Percentiles rank a stretch among this genome's conserved stretches.
Conservation (phyloP, 2,113 vertebrate species). For the Hyperoodon ampullatus region DNA sequence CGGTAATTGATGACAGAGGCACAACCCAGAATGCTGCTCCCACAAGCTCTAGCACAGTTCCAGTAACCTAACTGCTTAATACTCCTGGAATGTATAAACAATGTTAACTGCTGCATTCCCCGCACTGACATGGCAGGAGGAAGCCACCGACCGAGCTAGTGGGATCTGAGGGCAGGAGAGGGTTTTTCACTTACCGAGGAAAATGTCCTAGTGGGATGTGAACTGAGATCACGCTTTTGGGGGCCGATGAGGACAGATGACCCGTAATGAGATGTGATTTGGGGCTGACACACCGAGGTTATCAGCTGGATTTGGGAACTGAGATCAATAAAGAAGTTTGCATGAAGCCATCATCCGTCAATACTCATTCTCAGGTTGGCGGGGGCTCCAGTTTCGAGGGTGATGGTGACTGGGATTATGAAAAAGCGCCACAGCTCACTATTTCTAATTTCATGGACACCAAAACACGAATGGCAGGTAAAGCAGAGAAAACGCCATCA, state of each 20-base stretch:
- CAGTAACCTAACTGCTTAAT: constrained; percentile 83
- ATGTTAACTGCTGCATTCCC: constrained; percentile 74
- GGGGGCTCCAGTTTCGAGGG: constrained; percentile 26
- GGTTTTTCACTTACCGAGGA: constrained; percentile 65
- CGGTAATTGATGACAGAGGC: constrained; percentile 74
- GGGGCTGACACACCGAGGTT: constrained; percentile 49
- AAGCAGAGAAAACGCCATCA: constrained; percentile 19
- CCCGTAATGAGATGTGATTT: constrained; percentile 51
- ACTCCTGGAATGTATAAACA: constrained; percentile 87
- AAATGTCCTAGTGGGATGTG: constrained; percentile 58
- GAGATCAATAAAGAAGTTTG: constrained; percentile 36
- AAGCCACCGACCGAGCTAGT: constrained; percentile 57
- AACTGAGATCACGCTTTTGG: constrained; percentile 69
- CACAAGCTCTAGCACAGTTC: constrained; percentile 77
- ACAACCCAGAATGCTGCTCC: constrained; percentile 53
- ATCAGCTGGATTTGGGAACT: neutral
- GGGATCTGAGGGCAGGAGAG: constrained; percentile 49
- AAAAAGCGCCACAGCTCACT: constrained; percentile 42
- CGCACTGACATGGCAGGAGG: constrained; percentile 69
- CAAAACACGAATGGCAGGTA: constrained; percentile 14
- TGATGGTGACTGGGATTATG: neutral
- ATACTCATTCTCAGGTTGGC: neutral
- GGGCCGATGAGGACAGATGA: constrained; percentile 58
- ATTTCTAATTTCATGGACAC: constrained; percentile 30
- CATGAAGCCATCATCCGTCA: neutral